Conservation (phyloP, 2,888 invertebrate genomes). For the Trachelus troglodyta region DNA sequence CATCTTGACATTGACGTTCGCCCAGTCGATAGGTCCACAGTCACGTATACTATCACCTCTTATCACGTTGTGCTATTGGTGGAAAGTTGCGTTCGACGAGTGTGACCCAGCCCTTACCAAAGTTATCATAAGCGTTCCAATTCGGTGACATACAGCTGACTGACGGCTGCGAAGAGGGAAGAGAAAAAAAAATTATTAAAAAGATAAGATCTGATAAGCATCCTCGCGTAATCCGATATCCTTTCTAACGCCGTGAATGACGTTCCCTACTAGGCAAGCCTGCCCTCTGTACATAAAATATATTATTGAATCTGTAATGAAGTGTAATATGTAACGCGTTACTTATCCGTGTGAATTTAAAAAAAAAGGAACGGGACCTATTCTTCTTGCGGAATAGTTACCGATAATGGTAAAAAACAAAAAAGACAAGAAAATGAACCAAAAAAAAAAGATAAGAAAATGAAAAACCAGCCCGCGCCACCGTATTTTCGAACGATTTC, state of each 20-base stretch:
- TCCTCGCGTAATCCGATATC: neutral
- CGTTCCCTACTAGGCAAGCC: conserved; percentile 51
- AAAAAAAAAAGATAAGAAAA: conserved; percentile 6
- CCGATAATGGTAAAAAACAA: conserved; percentile 23
- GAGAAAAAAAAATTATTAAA: neutral
- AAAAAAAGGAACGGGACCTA: conserved; percentile 26
- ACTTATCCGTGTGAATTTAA: conserved; percentile 55
- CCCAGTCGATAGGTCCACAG: neutral
- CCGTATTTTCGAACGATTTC: conserved; percentile 21
- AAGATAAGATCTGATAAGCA: neutral
- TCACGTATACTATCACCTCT: neutral
- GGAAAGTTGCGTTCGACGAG: too few relatives aligned
- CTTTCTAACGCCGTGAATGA: neutral
- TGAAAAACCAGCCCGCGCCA: conserved; percentile 40
- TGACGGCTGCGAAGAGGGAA: neutral
- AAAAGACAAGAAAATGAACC: conserved; percentile 16
- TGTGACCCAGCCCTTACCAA: neutral
- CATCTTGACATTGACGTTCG: neutral
- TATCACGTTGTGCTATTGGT: neutral
- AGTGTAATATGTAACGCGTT: conserved; percentile 59
- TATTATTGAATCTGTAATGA: conserved; percentile 62
- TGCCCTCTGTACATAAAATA: conserved; percentile 62
- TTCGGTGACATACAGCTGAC: neutral
- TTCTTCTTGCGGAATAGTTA: conserved; percentile 35
- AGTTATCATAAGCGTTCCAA: neutral